Evolutionary conservation across 2,113 vertebrate species (phyloP).

Genomic region (Corythoichthys intestinalis): DNA sequence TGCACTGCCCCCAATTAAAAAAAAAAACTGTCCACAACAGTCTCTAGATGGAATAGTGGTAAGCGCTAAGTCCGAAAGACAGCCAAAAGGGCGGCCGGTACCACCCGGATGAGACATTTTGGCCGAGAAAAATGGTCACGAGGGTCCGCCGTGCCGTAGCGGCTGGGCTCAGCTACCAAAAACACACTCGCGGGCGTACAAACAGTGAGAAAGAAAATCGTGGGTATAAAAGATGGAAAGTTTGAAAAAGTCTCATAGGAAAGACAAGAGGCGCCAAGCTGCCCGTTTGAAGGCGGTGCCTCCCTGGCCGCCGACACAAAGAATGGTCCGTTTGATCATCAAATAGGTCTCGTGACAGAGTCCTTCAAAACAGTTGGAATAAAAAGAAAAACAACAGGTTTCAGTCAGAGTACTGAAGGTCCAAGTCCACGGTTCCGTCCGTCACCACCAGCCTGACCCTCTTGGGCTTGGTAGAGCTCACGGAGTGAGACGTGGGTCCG

Average conservation of each 20-base stretch:
- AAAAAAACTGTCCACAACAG: no score
- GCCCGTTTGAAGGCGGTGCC: constrained; percentile 37
- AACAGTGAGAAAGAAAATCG: constrained; percentile 38
- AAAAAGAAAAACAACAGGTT: constrained; percentile 13
- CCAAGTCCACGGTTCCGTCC: constrained; percentile 74
- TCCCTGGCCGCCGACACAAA: no score
- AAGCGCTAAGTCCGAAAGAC: no score
- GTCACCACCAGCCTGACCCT: constrained; percentile 76
- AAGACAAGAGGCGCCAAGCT: constrained; percentile 60
- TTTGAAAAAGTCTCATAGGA: constrained; percentile 62
- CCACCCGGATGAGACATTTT: no score
- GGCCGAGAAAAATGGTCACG: no score
- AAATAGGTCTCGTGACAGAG: neutral
- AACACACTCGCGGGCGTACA: neutral
- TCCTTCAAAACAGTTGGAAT: constrained; percentile 35
- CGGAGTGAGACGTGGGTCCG: constrained; percentile 64
- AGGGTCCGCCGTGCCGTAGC: no score
- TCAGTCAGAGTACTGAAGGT: constrained; percentile 77
- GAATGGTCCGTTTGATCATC: no score
- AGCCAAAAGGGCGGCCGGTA: no score
- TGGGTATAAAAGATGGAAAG: constrained; percentile 34
- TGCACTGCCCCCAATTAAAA: no score
- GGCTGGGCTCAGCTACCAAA: neutral
- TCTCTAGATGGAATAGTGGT: no score
- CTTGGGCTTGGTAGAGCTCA: constrained; percentile 70